Conservation (phyloP, 2,113 vertebrate genomes). For the Sciurus niger region DNA sequence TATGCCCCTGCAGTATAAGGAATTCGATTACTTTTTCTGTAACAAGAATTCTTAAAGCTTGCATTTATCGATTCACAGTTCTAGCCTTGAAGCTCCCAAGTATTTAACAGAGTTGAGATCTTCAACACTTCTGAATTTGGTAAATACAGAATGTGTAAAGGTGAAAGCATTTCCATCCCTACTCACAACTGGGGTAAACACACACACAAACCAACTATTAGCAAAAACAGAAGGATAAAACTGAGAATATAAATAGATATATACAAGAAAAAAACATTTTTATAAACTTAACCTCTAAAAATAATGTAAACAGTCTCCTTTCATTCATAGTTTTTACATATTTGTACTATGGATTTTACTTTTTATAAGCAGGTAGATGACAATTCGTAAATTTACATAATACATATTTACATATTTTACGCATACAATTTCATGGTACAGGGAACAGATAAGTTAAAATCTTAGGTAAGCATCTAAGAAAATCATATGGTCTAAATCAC, state of each 20-base stretch:
- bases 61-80: constrained; percentile 38
- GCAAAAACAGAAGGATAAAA: neutral
- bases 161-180: neutral
- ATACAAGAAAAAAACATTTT: neutral
- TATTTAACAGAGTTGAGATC: neutral
- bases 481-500: neutral
- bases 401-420: neutral
- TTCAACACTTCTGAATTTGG: neutral
- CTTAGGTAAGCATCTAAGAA: neutral
- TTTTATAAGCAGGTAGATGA: neutral
- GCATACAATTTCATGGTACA: neutral
- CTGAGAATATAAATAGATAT: neutral
- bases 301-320: neutral
- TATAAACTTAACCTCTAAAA: neutral
- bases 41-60: neutral
- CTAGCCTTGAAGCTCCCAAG: neutral
- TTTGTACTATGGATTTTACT: neutral
- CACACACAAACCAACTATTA: neutral
- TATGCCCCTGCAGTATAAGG: neutral
- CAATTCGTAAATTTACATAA: neutral
- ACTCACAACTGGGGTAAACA: neutral
- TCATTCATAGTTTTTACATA: neutral
- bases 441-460: neutral
- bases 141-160: neutral
- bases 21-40: constrained; percentile 50